Evolutionary conservation across 2,888 invertebrate genomes (phyloP), one percentile per base, ranked within the genome.

Genomic region (Tridacna crocea): DNA sequence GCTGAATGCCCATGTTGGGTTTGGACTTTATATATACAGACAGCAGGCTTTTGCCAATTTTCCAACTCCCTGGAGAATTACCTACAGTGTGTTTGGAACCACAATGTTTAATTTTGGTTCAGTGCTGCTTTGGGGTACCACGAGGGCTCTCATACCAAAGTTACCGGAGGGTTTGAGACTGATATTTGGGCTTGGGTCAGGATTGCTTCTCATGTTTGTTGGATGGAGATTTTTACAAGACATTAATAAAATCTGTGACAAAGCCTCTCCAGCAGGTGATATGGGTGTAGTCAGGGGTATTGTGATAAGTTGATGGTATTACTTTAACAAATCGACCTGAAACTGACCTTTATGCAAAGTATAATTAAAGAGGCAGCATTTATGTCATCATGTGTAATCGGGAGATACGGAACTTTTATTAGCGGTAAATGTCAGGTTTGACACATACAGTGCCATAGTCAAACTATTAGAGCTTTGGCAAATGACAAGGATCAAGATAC

Each of bases 31-130:
- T 95, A 95, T 98, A 27, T 98, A 97, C 95, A 96, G 96, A 73
- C 96, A 97, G 85, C 96, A 97, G 65, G 97, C 98, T 93, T 95
- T 98, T 94, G 15, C 96, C 95, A 47, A 95, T 96, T 80, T 96
- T 96, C 86, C 96, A 96, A 80, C 95, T 96, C 88, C 95, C 96
- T 48, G 97, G 96, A 95, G 97, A 96, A 95, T 97, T 26, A 88
- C 94, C 76, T 95, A 94, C 91, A 94, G 94, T 83, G 93, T 94
- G 6, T 94, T 95, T 86, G 93, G 94, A 19, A 87, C 93, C 0
- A 89, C 97, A 15, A 95, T 98, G 27, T 97, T 98, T 95, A 97
- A 97, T 87, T 96, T 98, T 92, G 98, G 98, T 19, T 98, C 98
- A 0, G 97, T 98, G 70, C 96, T 98, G 79, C 95, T 97, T 85